A percentile compares a stretch with the other conserved stretches of the same genome.
phyloP scores from a whole-genome alignment of 2,797 vertebrate species.

The Phataginus tetradactyla region DNA sequence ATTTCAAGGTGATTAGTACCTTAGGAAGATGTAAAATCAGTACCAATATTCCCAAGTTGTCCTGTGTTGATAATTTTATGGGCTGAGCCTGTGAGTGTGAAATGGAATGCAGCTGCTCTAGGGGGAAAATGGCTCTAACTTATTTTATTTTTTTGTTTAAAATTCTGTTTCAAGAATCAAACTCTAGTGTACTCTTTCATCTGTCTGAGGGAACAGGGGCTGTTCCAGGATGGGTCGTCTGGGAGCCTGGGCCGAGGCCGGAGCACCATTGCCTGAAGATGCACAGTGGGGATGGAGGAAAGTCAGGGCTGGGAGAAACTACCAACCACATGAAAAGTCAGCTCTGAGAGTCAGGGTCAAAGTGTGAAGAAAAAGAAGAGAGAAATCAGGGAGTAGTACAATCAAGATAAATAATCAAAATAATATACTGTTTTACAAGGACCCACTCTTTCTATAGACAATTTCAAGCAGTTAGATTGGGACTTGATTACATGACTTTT shows the following conservation, averaged over 20 bases:
- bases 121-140: not conserved
- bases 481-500: not conserved
- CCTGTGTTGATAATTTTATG: not conserved
- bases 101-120: not conserved
- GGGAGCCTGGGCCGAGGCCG: not conserved
- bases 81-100: not conserved
- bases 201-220: not conserved
- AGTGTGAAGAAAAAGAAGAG: not conserved
- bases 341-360: not conserved
- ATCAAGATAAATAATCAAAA: not conserved
- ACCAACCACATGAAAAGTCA: not conserved
- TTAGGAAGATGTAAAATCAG: not conserved
- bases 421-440: not conserved
- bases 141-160: not conserved
- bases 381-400: not conserved
- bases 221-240: not conserved
- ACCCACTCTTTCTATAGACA: not conserved
- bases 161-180: not conserved
- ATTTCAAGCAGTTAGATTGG: not conserved
- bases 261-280: not conserved
- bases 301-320: not conserved
- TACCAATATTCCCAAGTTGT: not conserved
- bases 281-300: not conserved
- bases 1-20: not conserved
- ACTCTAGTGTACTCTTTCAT: not conserved